Base-by-base conservation (phyloP, 1,140 invertebrate species). In the Diuraphis noxia region DNA sequence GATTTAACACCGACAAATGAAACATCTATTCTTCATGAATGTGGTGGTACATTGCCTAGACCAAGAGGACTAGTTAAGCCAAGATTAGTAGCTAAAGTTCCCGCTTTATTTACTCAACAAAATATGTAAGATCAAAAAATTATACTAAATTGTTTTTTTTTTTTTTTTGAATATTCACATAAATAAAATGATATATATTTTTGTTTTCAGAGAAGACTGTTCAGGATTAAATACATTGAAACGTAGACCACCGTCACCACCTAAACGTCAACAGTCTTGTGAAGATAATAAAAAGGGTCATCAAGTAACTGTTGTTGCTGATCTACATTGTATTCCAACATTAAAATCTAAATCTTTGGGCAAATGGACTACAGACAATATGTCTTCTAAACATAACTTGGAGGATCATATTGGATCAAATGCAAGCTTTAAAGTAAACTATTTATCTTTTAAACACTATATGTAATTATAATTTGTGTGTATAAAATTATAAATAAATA, bases 1-100 rank as follows among this genome's bases (percentile, higher is more conserved):
- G 97, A 98, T 94, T 96, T 98, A 82, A 98, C 97, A 40, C 97
- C 97, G 5, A 98, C 97, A 89, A 98, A 98, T 93, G 97, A 98
- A 94, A 95, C 94, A 36, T 92, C 95, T 93, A 92, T 94, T 77
- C 94, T 94, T 77, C 96, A 96, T 92, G 95, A 96, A 93, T 96
- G 96, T 36, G 97, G 97, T 13, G 97, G 97, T 43, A 98, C 97
- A 7, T 94, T 97, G 92, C 97, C 98, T 0, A 95, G 98, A 92
- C 98, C 97, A 7, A 95, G 97, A 93, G 96, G 95, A 85, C 94
- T 97, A 10, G 96, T 97, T 25, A 96, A 97, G 93, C 96, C 96
- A 8, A 94, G 97, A 92, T 97, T 97, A n/a, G 96, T 98, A 30
- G 97, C 97, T 3, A 98, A 97, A 94, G 97, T 98, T 93, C 94